A percentile compares a stretch with the other conserved stretches of the same genome.
phyloP scores from a whole-genome alignment of 2,113 vertebrate species.

The Halcyon senegalensis region DNA sequence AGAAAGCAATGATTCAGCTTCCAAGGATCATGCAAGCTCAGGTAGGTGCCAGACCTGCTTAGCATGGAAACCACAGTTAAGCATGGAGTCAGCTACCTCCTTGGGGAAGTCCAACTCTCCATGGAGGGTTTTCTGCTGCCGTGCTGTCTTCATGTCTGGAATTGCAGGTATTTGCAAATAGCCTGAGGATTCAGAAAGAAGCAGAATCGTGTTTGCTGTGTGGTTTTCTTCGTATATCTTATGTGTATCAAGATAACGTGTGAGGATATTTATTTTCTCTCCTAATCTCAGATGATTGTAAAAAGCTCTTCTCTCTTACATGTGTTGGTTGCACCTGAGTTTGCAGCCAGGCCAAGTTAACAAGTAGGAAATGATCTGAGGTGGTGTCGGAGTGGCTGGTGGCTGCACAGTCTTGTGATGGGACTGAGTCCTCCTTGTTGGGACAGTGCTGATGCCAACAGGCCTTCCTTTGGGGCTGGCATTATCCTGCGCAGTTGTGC shows the following conservation, averaged over 20 bases:
- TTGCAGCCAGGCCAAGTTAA: neutral
- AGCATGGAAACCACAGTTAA: neutral
- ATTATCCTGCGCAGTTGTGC: neutral
- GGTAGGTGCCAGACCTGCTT: neutral
- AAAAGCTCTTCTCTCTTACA: neutral
- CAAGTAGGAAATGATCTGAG: neutral
- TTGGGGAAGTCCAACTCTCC: neutral
- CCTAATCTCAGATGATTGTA: neutral
- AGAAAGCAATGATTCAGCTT: slow-evolving; percentile 8
- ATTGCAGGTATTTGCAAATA: neutral
- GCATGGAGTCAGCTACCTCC: neutral
- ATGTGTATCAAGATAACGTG: neutral
- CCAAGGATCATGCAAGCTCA: neutral
- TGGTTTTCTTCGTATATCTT: neutral
- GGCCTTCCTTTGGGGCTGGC: neutral
- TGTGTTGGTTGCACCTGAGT: neutral
- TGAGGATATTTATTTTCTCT: neutral
- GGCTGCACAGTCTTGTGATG: neutral
- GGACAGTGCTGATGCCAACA: neutral
- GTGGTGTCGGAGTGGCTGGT: neutral
- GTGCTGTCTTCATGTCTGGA: neutral
- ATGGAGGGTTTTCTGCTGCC: neutral
- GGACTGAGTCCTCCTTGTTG: neutral
- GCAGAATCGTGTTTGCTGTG: neutral
- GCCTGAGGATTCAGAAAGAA: neutral